Evolutionary conservation across 2,113 vertebrate species (phyloP), one percentile per base, ranked within the genome.

Genomic region (Hystrix cristata): DNA sequence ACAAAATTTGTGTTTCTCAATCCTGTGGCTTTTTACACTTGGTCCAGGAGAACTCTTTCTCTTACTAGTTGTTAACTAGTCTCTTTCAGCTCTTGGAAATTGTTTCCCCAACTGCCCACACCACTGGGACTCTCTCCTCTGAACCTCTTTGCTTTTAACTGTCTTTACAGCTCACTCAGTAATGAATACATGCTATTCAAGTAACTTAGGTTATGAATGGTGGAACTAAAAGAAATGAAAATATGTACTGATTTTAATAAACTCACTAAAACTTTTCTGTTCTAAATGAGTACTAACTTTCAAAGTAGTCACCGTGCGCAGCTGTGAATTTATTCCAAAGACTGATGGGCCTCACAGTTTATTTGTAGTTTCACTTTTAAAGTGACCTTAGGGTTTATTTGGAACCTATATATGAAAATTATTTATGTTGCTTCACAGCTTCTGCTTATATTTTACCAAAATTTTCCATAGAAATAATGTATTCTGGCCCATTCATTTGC

Each of bases 181-280:
- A 95, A 91, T 64, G 16, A 93, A 93, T 74, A 84, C 9, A 62
- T 76, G 27, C 31, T 90, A 84, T 81, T 85, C 88, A 23, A 97
- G 21, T 62, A 31, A 91, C 34, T 80, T n/a, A n/a, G 21, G 16
- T 84, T 80, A 31, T 84, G 21, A 96, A 87, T 80, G 48, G 46
- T 85, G 0, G 46, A 87, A 87, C 57, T 85, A 80, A 96, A 88
- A 86, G 48, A 46, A 91, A 85, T 84, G 46, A 87, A 31, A 88
- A 65, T 72, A 88, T 65, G 4, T 55, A 88, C n/a, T 87, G 53
- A 57, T 80, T 85, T 81, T 84, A 80, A 85, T 38, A 91, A 94
- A 80, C 57, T 72, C 31, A 79, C 15, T 53, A 78, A 85, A 85
- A 85, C 9, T 80, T 76, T 94, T 85, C 43, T 94, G 18, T 67